Conservation (phyloP, 1,140 invertebrate species). For the Laodelphax striatellus region DNA sequence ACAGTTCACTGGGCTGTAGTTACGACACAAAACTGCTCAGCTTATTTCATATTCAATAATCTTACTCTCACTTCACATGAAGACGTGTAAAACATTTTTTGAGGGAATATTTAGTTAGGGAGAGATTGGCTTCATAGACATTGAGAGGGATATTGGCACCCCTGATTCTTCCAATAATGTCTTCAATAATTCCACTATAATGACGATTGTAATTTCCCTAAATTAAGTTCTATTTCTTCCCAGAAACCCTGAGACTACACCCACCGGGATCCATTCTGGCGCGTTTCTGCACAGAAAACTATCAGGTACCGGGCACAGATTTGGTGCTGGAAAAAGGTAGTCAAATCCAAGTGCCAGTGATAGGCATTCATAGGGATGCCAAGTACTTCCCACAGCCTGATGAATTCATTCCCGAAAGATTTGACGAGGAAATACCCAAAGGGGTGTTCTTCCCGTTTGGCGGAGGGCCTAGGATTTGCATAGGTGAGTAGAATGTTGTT, state of each 20-base stretch:
- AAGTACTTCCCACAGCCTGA: slow-evolving; percentile 47
- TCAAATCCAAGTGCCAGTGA: slow-evolving; percentile 36
- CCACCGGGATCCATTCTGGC: slow-evolving; percentile 23
- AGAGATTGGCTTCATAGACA: too few relatives aligned
- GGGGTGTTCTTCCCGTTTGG: slow-evolving; percentile 44
- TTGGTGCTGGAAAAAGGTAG: slow-evolving; percentile 34
- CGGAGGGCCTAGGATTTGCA: slow-evolving; percentile 44
- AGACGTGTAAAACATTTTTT: too few relatives aligned
- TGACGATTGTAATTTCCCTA: background rate
- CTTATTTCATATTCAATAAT: too few relatives aligned
- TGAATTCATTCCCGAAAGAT: slow-evolving; percentile 52
- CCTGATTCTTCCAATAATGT: too few relatives aligned
- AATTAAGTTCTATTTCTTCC: too few relatives aligned
- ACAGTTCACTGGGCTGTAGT: too few relatives aligned
- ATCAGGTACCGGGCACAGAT: slow-evolving; percentile 36
- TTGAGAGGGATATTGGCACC: too few relatives aligned
- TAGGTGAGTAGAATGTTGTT: slow-evolving; percentile 24
- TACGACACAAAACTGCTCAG: too few relatives aligned
- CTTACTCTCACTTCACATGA: too few relatives aligned
- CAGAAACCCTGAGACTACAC: too few relatives aligned
- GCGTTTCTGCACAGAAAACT: slow-evolving; percentile 33
- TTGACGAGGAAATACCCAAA: slow-evolving; percentile 24
- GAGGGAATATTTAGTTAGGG: too few relatives aligned
- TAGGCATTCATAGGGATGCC: slow-evolving; percentile 38
- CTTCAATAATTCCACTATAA: too few relatives aligned